Conservation (phyloP, 2,888 invertebrate species). For the Dicyrtomina minuta region DNA sequence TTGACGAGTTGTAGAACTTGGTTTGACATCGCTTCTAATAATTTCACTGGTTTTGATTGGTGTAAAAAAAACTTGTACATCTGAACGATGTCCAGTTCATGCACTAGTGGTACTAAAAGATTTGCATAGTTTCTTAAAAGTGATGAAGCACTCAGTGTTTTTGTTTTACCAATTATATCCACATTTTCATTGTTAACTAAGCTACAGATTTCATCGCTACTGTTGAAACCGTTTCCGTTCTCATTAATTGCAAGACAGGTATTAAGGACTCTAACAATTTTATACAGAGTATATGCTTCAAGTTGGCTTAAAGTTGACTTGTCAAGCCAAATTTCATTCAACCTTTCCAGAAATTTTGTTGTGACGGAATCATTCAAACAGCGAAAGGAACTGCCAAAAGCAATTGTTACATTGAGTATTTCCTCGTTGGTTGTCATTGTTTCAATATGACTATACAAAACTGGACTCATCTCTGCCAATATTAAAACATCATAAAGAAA, state of each 20-base stretch:
- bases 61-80: slow-evolving; percentile 41
- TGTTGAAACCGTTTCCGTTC: no score
- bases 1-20: slow-evolving; percentile 37
- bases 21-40: slow-evolving; percentile 38
- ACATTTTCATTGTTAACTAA: background rate
- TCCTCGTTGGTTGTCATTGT: slow-evolving; percentile 41
- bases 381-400: slow-evolving; percentile 30
- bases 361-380: slow-evolving; percentile 26
- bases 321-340: slow-evolving; percentile 21
- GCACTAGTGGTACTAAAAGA: slow-evolving; percentile 25
- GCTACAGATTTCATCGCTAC: no score
- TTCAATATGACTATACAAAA: slow-evolving; percentile 25
- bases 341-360: slow-evolving; percentile 21
- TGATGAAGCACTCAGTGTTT: no score
- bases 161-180: slow-evolving; percentile 32
- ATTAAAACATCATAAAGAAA: slow-evolving; percentile 37
- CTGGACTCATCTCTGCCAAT: slow-evolving; percentile 37
- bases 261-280: slow-evolving; percentile 32
- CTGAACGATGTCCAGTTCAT: slow-evolving; percentile 38
- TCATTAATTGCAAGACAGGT: background rate
- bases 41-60: slow-evolving; percentile 36
- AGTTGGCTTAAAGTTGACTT: background rate
- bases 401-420: slow-evolving; percentile 40
- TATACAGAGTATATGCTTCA: slow-evolving; percentile 36
- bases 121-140: slow-evolving; percentile 25